These are phyloP conservation scores for Diabrotica virgifera DNA, from an alignment of 1,140 invertebrate genomes.

Conservation along the genomic window DNA sequence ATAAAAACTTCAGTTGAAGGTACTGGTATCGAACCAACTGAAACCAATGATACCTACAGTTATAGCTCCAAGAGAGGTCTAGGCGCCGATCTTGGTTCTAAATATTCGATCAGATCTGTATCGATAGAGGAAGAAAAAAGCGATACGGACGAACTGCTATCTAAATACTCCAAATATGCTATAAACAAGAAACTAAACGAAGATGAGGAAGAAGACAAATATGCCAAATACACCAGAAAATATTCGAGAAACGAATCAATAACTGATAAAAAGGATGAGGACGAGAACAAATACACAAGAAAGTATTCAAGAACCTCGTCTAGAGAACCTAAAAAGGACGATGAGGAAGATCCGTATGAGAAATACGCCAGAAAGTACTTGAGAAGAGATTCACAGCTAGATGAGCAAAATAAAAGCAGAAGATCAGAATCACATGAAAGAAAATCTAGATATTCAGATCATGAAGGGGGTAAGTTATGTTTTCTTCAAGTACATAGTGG, in stretches of 20 bases:
- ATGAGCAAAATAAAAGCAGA: conserved; percentile 28
- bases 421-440: conserved; percentile 23
- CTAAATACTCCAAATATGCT: conserved; percentile 37
- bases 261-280: conserved; percentile 51
- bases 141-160: conserved; percentile 35
- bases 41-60: conserved; percentile 14
- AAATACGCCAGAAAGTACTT: conserved; percentile 36
- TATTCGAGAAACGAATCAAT: conserved; percentile 34
- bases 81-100: conserved; percentile 27
- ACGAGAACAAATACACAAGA: conserved; percentile 57
- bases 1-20: conserved; percentile 33
- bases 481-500: background rate
- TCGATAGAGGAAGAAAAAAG: conserved; percentile 33
- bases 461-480: conserved; percentile 18
- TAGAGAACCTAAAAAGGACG: conserved; percentile 26
- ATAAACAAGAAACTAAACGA: conserved; percentile 27
- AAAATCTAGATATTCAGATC: conserved; percentile 7
- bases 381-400: conserved; percentile 34
- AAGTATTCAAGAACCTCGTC: conserved; percentile 49
- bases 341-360: conserved; percentile 33
- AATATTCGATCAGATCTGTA: conserved; percentile 35
- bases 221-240: conserved; percentile 41
- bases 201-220: conserved; percentile 41
- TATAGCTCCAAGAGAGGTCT: conserved; percentile 25
- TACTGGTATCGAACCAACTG: conserved; percentile 23